Evolutionary conservation across 2,888 invertebrate genomes (phyloP), one percentile per base, ranked within the genome.

Genomic region (Aelia acuminata): DNA sequence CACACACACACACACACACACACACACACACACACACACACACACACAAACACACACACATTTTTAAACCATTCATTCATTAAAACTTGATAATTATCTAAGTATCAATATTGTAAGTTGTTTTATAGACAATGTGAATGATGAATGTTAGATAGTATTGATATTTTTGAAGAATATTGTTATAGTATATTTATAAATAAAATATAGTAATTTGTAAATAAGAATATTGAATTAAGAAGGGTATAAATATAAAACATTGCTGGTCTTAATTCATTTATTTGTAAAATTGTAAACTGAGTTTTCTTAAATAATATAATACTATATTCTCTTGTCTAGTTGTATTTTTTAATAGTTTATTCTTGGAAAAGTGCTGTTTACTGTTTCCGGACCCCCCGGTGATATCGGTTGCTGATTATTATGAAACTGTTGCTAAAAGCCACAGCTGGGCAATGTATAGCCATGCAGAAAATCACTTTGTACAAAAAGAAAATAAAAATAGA

Each of bases 101-200:
- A 80, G 80, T 43, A 80, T 43, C 43, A 80, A 43, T 31, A 43
- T 80, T 80, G 43, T 8, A n/a, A 43, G 80, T 80, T 7, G 43
- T 80, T 80, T 80, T 80, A 80, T 43, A 43, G 31, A 63, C 18
- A 18, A 63, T 31, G 31, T 80, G 31, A n/a, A n/a, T 39, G 22
- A n/a, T 80, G 80, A 80, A 43, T 80, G 80, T 43, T 31, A 13
- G 43, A 80, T 43, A 80, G 43, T 80, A 80, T 80, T 80, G 80
- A 31, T 80, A 80, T 80, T 80, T 80, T 80, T 43, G 39, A n/a
- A 80, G n/a, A 39, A 43, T n/a, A 80, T 43, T 43, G 80, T 80
- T 80, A 80, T 43, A 80, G 22, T 80, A 80, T 80, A 80, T 80
- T 80, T 80, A 80, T 80, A 80, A 43, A 80, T 80, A n/a, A n/a